Percentiles rank a stretch among this genome's conserved stretches.
Evolutionary conservation across 2,113 vertebrate genomes (phyloP).

Genomic region (Ia io): DNA sequence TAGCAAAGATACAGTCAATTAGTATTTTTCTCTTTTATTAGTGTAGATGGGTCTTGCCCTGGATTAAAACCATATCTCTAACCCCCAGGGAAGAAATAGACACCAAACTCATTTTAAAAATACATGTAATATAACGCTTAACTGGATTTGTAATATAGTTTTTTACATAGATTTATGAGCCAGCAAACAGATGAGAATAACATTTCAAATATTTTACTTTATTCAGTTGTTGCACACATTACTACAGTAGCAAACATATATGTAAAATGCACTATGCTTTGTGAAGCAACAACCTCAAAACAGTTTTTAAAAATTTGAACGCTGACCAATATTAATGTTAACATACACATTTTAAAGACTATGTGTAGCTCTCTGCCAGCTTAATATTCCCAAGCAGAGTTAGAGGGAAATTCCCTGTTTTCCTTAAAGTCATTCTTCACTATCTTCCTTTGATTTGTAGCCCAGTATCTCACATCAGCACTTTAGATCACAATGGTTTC

Average conservation of each 20-base stretch:
- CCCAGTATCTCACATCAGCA: background rate
- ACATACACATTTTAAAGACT: background rate
- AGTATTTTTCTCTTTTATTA: too few species aligned
- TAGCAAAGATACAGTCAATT: too few species aligned
- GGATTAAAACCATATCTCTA: slow-evolving; percentile 30
- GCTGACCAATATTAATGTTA: background rate
- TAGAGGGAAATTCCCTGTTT: background rate
- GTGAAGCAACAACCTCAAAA: background rate
- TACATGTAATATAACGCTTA: slow-evolving; percentile 37
- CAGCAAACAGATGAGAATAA: slow-evolving; percentile 42
- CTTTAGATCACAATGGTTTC: background rate
- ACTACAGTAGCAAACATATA: slow-evolving; percentile 5
- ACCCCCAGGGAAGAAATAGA: slow-evolving; percentile 38
- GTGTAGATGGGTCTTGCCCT: background rate
- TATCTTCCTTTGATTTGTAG: background rate
- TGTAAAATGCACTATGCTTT: background rate
- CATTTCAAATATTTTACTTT: slow-evolving; percentile 46
- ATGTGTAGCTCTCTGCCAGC: background rate
- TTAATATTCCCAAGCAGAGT: background rate
- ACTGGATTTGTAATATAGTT: slow-evolving; percentile 61
- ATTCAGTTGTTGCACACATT: background rate
- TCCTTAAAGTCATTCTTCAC: background rate
- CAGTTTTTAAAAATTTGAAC: background rate
- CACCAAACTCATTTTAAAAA: slow-evolving; percentile 52
- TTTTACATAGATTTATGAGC: slow-evolving; percentile 54